Evolutionary conservation across 2,797 vertebrate species (phyloP), one percentile per base, ranked within the genome.

Genomic region (Coregonus suidteri): DNA sequence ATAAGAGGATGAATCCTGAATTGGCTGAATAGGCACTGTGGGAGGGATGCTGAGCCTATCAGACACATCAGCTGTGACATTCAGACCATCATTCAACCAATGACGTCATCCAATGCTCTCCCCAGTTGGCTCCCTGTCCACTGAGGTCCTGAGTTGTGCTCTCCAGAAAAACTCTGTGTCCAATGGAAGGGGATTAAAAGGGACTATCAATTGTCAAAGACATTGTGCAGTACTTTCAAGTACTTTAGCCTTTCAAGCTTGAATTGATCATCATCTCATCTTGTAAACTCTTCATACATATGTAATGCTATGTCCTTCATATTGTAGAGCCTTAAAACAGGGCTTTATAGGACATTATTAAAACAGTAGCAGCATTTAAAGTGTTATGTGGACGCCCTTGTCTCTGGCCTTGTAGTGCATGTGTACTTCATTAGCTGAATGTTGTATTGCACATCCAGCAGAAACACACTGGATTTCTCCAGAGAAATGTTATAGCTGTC

Each of bases 351-450:
- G 41, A 47, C 41, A 47, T 13, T 20, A 59, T 20, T 18, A 62
- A 64, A 51, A 59, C 59, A 54, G 81, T 16, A 6, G 25, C 47
- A 4, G 64, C 30, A 3, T 79, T 76, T 3, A 62, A 72, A 74
- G 78, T 67, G 25, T 66, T 78, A 51, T 18, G 54, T 51, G 77
- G n/a, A 74, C 56, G 82, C 84, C 78, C 86, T 90, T 91, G 85
- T 69, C 77, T 89, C 76, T 74, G 85, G 80, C 83, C 89, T 90
- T 76, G 81, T 78, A 73, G 66, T 77, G 14, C 75, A 79, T 75
- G 79, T 86, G 80, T 86, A 54, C 81, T 89, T 89, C 83, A 89
- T 91, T 86, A 87, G 70, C 75, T 78, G 72, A 52, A 80, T 88
- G 80, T 86, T 88, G 64, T 86, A 83, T 81, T 90, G 81, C 82